Evolutionary conservation across 2,797 vertebrate species (phyloP), one percentile per base, ranked within the genome.

Genomic region (Brachymystax lenok): DNA sequence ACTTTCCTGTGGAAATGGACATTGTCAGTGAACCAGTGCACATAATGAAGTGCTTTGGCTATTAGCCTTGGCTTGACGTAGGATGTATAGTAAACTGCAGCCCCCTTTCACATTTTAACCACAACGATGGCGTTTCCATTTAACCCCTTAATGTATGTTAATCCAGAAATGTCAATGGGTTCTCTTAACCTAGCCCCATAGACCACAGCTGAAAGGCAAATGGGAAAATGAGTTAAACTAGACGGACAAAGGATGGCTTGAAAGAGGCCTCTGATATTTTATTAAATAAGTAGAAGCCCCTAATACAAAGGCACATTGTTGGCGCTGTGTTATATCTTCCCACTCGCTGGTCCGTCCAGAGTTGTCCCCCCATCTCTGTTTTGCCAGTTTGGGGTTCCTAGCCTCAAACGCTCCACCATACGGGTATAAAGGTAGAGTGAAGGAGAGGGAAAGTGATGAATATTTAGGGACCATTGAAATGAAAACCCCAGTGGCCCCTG

Each of bases 381-480:
- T 80, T 90, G 86, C 85, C 85, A 87, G 89, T 91, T 88, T 86
- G 72, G 85, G 77, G 73, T 81, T 76, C 75, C 69, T 52, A 68
- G 81, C 83, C 80, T 91, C 83, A 83, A 87, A 89, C 66, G 74
- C 35, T 76, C 84, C 84, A 82, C 83, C 83, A 90, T 83, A 90
- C 83, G 85, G 87, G 86, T 91, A 89, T 90, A 90, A 90, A 91
- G 89, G 88, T 78, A 82, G 79, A 80, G 85, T 86, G 86, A 83
- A 33, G 86, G 85, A 90, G 88, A 86, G 84, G 80, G 83, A 92
- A 89, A 88, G 88, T 86, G 90, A 94, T 95, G 93, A 94, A 95
- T 95, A 95, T 94, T 94, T 94, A 94, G 93, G 88, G 82, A 86
- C 90, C 85, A 94, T 93, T 95, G 92, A 94, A 92, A 94, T 93